Base-by-base conservation (phyloP, 2,888 invertebrate species). In the Lysandra bellargus region DNA sequence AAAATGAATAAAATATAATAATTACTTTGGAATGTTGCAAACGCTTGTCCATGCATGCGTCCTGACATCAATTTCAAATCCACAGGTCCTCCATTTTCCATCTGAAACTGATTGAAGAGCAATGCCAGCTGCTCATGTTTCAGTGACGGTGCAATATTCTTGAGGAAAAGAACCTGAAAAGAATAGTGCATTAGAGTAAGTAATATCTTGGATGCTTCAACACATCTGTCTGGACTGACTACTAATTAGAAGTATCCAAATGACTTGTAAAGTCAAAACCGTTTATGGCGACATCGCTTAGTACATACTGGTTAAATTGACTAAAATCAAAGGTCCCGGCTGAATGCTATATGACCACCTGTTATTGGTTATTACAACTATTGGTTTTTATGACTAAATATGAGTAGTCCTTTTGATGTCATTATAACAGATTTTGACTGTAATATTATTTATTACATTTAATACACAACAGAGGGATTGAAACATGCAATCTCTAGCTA, bases 11-110 rank as follows among this genome's bases (percentile, higher is more conserved):
- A 9, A 44, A 53, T 30, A 44, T 30, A 44, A 53, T 49, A 87
- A 88, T 89, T 88, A 96, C 96, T 88, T 85, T 89, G 87, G 83
- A 96, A 95, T 60, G 92, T 89, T 2, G 95, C 91, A 88, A 96
- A 96, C 0, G 95, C 96, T 84, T 96, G 96, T 7, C 96, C 96
- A 81, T 92, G 90, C 95, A 96, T 95, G 80, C 92, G 91, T 1
- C 96, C 96, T 0, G 89, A 88, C 93, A 96, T 91, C 61, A 95
- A 83, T 79, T 91, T 87, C 3, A 95, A 85, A 33, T 91, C 89
- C 1, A 93, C 87, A 0, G 92, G 92, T 0, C 92, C 91, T 0
- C 91, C 90, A 75, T 94, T 94, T 53, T 91, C 92, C 60, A 90
- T 82, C n/a, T 90, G 84, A 79, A 92, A 95, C 85, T 93, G 91